Conservation (phyloP, 1,140 invertebrate species). For the Goniozus legneri region DNA sequence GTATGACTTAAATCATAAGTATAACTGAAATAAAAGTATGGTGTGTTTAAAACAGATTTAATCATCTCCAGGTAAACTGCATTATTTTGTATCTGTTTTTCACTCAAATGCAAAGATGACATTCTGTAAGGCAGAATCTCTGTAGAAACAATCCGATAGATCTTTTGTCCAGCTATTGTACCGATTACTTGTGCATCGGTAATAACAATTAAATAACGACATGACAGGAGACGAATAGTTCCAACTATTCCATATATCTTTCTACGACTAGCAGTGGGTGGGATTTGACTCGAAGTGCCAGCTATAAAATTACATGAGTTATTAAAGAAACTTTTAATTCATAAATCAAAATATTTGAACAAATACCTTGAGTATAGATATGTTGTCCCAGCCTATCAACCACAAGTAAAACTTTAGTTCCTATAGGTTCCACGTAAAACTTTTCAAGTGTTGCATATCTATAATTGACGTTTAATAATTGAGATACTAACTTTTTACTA, state of each 20-base stretch:
- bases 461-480: conserved; percentile 30
- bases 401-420: conserved; percentile 61
- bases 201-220: conserved; percentile 86
- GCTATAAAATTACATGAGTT: conserved; percentile 36
- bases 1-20: conserved; percentile 92
- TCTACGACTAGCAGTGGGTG: conserved; percentile 61
- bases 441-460: conserved; percentile 72
- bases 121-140: conserved; percentile 86
- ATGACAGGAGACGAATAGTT: conserved; percentile 78
- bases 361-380: conserved; percentile 63
- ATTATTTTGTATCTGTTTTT: conserved; percentile 76
- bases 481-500: conserved; percentile 1
- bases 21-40: conserved; percentile 89
- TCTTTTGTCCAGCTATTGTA: conserved; percentile 77
- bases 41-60: conserved; percentile 71
- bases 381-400: conserved; percentile 70
- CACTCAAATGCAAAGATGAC: conserved; percentile 79
- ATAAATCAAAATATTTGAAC: conserved; percentile 6
- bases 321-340: conserved; percentile 8
- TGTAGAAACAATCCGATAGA: conserved; percentile 80
- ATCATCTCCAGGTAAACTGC: conserved; percentile 78
- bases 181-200: conserved; percentile 83
- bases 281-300: conserved; percentile 59
- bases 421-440: conserved; percentile 68
- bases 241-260: conserved; percentile 89